Base-by-base conservation (phyloP, 1,140 invertebrate species). In the Drosophila gunungcola region DNA sequence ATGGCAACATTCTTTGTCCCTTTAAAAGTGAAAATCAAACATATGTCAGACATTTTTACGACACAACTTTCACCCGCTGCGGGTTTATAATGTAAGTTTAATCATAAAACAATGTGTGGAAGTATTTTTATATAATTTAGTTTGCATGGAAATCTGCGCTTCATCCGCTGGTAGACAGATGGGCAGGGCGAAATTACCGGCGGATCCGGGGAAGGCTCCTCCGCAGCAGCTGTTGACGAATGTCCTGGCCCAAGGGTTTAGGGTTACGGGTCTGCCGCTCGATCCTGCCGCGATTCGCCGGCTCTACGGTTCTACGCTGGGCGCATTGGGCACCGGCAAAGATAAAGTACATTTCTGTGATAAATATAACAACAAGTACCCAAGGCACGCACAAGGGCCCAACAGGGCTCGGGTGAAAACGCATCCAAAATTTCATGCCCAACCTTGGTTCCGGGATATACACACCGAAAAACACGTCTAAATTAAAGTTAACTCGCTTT, bases 291-390 rank as follows among this genome's bases (percentile, higher is more conserved):
- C 46, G 39, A 53, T 67, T 57, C 29, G 43, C 13, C 16, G 51
- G 51, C 27, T 57, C 41, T 55, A 42, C 25, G 32, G 48, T 45
- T 48, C 54, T 48, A 36, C 54, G 46, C 61, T 46, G 29, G 48
- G 75, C 70, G 76, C 39, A 70, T 65, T 68, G 56, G 60, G 63
- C 61, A 78, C 75, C 72, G 83, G 84, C 58, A 72, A 86, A 86
- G 83, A 86, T 83, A 86, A 86, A 86, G 83, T 86, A 89, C 83
- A 65, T 77, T 83, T 63, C 80, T 80, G 79, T 89, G 84, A 83
- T 89, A 86, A 86, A 86, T 86, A 86, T 86, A 86, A 86, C 84
- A 86, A 89, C 83, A 86, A 86, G 83, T 86, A 86, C 83, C 84
- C 83, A 79, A 83, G 79, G 84, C 83, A 86, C 83, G 83, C 83